Percentiles rank a stretch among this genome's conserved stretches.
Conservation (phyloP, 2,113 vertebrate species). For the Myodes glareolus region DNA sequence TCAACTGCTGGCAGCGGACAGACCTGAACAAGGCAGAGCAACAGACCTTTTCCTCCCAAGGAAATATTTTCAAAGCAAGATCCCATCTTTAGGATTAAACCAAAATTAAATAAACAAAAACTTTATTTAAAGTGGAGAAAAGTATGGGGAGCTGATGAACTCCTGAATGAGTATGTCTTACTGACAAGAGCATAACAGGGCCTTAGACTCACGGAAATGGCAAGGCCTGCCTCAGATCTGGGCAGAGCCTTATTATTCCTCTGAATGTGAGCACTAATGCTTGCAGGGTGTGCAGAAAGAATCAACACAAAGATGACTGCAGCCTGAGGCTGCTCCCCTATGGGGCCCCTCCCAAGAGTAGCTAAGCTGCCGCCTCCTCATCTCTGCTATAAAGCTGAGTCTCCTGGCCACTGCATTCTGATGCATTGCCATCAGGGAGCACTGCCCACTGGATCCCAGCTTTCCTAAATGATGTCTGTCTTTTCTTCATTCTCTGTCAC, state of each 20-base stretch:
- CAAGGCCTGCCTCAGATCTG: background rate
- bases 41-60: background rate
- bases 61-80: background rate
- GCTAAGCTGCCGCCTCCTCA: background rate
- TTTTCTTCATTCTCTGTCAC: background rate
- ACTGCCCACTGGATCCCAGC: background rate
- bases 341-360: background rate
- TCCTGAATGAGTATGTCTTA: background rate
- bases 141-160: background rate
- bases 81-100: conserved; percentile 23
- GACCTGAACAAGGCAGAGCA: background rate
- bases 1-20: background rate
- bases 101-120: conserved; percentile 31
- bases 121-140: background rate
- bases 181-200: background rate
- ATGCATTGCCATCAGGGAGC: background rate
- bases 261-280: no score
- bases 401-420: background rate
- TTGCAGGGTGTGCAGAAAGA: background rate
- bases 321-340: background rate
- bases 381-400: background rate
- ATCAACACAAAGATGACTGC: background rate
- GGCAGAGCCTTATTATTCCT: background rate
- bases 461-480: background rate
- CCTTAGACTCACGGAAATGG: background rate